These are phyloP conservation scores for Pantelozetes paolii DNA, from an alignment of 2,888 invertebrate genomes.

Conservation along the genomic window DNA sequence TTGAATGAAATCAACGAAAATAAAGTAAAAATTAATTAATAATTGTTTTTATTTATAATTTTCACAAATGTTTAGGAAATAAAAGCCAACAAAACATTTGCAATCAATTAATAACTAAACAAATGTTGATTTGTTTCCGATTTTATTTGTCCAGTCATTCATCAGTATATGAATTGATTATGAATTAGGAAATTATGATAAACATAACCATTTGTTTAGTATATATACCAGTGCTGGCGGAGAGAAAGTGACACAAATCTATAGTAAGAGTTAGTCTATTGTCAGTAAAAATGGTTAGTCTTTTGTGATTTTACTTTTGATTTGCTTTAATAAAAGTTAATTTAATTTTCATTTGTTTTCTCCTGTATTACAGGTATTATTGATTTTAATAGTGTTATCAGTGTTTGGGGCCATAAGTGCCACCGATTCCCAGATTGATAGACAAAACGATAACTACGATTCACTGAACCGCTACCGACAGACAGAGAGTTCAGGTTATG, in stretches of 20 bases:
- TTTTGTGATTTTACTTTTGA: not conserved
- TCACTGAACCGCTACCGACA: not conserved
- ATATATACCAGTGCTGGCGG: not conserved
- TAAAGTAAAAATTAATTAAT: no score
- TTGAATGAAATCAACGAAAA: no score
- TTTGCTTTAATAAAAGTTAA: no score
- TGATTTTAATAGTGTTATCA: not conserved
- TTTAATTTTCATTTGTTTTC: not conserved
- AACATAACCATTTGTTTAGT: not conserved
- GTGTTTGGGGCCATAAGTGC: not conserved
- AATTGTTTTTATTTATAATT: no score
- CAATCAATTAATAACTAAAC: not conserved
- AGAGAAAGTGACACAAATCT: constrained; percentile 24
- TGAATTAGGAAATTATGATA: constrained; percentile 28
- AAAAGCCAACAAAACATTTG: not conserved
- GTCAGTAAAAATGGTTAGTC: constrained; percentile 6
- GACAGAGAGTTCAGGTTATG: not conserved
- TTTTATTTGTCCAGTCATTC: constrained; percentile 34
- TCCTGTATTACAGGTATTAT: not conserved
- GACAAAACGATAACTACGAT: constrained; percentile 26
- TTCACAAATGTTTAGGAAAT: not conserved
- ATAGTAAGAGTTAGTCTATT: not conserved
- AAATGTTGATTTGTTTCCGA: not conserved
- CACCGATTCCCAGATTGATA: not conserved
- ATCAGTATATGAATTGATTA: constrained; percentile 1